These are phyloP conservation scores for Erebia aethiops DNA, from an alignment of 2,888 invertebrate species.

Conservation along the genomic window DNA sequence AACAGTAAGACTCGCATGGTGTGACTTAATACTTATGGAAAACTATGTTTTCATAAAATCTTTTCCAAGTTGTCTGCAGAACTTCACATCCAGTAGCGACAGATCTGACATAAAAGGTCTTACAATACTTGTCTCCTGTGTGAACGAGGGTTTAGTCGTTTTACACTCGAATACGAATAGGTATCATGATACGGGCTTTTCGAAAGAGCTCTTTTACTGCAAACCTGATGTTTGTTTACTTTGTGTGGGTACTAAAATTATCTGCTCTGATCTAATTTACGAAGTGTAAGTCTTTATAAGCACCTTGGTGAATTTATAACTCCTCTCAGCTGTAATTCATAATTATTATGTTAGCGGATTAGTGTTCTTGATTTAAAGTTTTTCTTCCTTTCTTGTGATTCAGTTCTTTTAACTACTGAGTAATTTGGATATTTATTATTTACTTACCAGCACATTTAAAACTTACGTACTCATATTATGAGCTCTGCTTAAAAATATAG, in stretches of 20 bases:
- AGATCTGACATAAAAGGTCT: too few relatives aligned
- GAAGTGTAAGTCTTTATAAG: conserved; percentile 22
- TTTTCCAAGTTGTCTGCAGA: too few relatives aligned
- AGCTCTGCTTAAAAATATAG: too few relatives aligned
- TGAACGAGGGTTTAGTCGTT: background rate
- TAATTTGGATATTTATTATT: background rate
- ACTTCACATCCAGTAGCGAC: too few relatives aligned
- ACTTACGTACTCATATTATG: too few relatives aligned
- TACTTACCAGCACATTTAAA: too few relatives aligned
- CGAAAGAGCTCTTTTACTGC: conserved; percentile 7
- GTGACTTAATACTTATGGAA: too few relatives aligned
- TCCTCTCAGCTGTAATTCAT: conserved; percentile 13
- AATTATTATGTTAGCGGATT: conserved; percentile 9
- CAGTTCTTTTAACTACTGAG: conserved; percentile 3
- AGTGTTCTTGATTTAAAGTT: background rate
- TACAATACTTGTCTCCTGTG: too few relatives aligned
- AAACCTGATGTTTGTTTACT: conserved; percentile 25
- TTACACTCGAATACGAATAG: background rate
- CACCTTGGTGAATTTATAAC: conserved; percentile 18
- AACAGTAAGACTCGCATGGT: too few relatives aligned
- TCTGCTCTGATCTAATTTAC: conserved; percentile 21
- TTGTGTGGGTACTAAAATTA: conserved; percentile 22
- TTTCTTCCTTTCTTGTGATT: conserved; percentile 3
- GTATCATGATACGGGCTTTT: conserved; percentile 22
- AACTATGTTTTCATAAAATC: too few relatives aligned